Evolutionary conservation across 1,140 invertebrate species (phyloP).

Genomic region (Papilio polytes): DNA sequence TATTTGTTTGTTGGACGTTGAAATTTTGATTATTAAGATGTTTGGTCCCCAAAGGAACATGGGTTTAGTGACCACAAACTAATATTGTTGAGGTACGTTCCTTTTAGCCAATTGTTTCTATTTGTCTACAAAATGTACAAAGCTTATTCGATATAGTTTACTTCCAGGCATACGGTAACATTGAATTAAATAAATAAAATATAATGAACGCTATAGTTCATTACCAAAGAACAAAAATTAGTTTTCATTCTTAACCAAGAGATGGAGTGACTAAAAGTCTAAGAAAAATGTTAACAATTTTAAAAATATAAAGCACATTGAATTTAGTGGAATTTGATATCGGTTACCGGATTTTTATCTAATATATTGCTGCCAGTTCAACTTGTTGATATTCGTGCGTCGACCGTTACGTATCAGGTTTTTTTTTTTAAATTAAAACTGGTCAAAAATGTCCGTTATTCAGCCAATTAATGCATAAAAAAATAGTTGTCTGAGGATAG

Average conservation of each 20-base stretch:
- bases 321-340: neutral
- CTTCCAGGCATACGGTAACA: neutral
- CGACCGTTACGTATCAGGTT: neutral
- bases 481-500: neutral
- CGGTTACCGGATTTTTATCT: neutral
- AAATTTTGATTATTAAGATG: neutral
- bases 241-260: no score
- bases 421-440: neutral
- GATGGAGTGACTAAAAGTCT: no score
- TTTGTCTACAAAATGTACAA: neutral
- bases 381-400: neutral
- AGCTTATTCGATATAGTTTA: neutral
- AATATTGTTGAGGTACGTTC: neutral
- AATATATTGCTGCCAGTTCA: neutral
- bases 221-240: no score
- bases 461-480: neutral
- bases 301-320: neutral
- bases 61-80: neutral
- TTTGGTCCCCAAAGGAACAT: neutral
- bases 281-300: no score
- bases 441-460: constrained; percentile 1
- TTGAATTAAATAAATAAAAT: no score
- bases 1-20: neutral
- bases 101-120: neutral
- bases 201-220: no score